Evolutionary conservation across 35 echinoderm and acorn worm genomes (phyloP), one percentile per base, ranked within the genome.

Genomic region (Stichopus chloronotus): DNA sequence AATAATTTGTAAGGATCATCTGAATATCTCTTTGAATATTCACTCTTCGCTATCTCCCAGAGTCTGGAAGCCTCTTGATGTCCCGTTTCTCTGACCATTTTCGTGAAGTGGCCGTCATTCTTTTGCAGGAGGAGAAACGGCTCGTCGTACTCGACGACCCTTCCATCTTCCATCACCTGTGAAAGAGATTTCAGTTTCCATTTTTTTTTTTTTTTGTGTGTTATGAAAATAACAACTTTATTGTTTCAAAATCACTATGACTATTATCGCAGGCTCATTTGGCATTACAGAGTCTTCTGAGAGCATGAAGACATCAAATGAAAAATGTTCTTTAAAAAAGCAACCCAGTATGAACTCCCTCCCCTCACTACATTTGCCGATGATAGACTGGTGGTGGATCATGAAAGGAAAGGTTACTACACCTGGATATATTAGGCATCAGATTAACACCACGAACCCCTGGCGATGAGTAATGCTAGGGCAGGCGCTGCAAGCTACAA

Each of bases 71-170:
- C 79, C 61, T 98, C 94, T 6, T 82, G 58, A 58, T 87, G 92
- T 56, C 97, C 97, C 12, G 87, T 92, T 59, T 98, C 94, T 19
- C 80, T 43, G 17, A 98, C 97, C 94, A 98, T 96, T 25, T 78
- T 91, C 1, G 78, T 86, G 16, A 98, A 88, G 53, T 91, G 25
- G 21, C 97, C 90, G 14, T 96, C 85, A 20, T 93, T 87, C 13
- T 93, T 89, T 55, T 96, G 95, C 2, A 98, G 95, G 7, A 98
- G 95, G 57, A 98, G 65, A 87, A 93, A 94, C 5, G 97, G 97
- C 53, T 98, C 94, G 82, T 98, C 97, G 83, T 96, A 96, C 76
- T 98, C 97, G 52, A 96, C 63, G 5, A 98, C 86, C 6, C 91
- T 87, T 13, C 97, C 97, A 10, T 92, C 76, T 79, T 96, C 95